Base-by-base conservation (phyloP, 2,797 vertebrate genomes). In the Galago senegalensis region DNA sequence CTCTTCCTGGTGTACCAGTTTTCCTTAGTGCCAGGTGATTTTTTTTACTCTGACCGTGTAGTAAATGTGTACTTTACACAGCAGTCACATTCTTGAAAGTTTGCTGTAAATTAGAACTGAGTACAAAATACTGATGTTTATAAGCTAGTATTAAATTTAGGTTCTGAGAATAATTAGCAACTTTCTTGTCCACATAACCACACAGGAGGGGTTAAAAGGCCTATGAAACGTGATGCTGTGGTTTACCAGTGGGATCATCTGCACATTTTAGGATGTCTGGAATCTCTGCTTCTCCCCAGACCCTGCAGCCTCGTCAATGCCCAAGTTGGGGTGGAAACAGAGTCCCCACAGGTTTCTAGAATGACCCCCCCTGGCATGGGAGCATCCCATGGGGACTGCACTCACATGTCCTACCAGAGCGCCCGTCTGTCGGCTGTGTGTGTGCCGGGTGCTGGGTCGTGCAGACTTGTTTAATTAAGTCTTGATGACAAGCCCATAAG, bases 401-500 rank as follows among this genome's bases (percentile, higher is more conserved):
- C 53, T 2, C 21, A 27, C 9, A 46, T 21, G 25, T 37, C 25
- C 40, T 16, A 29, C 9, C 58, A 16, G 3, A 20, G 7, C 2
- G 1, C 53, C 29, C 14, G 2, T 53, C 14, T 0, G 0, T 11
- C 34, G 60, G 17, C 8, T 14, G 27, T 25, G 17, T 20, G 9
- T 65, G 25, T 31, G 1, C 58, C 37, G 23, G 3, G 0, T 1
- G 5, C 49, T 49, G 11, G 1, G 0, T 11, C 11, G 17, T 20
- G 1, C 2, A 2, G 2, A 9, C 8, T 13, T 13, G 0, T 53
- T 77, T 13, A 3, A 1, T 2, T n/a, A 27, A 1, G 0, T 69
- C 31, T 23, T 37, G 31, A n/a, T 72, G 29, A 4, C 11, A 60
- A 7, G 58, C 23, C 6, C 34, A 17, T 5, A 31, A 21, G 14